These are phyloP conservation scores for Coptodon bakossiorum DNA, from an alignment of 2,113 vertebrate genomes.

Conservation along the genomic window DNA sequence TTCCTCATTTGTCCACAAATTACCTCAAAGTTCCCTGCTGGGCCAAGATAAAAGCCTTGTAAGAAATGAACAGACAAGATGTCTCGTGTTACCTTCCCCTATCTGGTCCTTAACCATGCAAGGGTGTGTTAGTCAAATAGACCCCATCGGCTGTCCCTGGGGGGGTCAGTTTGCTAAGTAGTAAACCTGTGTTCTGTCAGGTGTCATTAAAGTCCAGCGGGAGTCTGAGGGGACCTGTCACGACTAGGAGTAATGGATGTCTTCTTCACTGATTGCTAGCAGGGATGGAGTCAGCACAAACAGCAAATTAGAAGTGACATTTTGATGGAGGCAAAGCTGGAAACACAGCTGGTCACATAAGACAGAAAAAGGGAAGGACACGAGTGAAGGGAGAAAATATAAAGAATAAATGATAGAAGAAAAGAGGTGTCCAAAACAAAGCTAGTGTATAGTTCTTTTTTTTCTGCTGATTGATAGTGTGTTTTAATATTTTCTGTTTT, in stretches of 20 bases:
- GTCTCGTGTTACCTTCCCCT: not conserved
- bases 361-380: not conserved
- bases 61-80: not conserved
- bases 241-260: conserved; percentile 60
- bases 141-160: conserved; percentile 31
- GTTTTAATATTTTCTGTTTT: conserved; percentile 2
- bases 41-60: not conserved
- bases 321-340: conserved; percentile 54
- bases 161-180: conserved; percentile 64
- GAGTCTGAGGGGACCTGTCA: conserved; percentile 60
- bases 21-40: not conserved
- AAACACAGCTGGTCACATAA: conserved; percentile 57
- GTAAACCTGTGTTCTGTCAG: conserved; percentile 69
- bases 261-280: conserved; percentile 72
- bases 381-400: not conserved
- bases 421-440: conserved; percentile 1
- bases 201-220: conserved; percentile 63
- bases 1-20: not conserved
- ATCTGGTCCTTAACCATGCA: conserved; percentile 28
- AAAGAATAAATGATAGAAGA: conserved; percentile 1
- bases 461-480: not conserved
- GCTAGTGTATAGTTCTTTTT: not conserved
- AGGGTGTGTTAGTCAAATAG: conserved; percentile 47
- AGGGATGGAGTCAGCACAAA: conserved; percentile 72
- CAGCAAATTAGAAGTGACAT: conserved; percentile 70